Evolutionary conservation across 2,797 vertebrate genomes (phyloP).

Genomic region (Sebastolobus alascanus): DNA sequence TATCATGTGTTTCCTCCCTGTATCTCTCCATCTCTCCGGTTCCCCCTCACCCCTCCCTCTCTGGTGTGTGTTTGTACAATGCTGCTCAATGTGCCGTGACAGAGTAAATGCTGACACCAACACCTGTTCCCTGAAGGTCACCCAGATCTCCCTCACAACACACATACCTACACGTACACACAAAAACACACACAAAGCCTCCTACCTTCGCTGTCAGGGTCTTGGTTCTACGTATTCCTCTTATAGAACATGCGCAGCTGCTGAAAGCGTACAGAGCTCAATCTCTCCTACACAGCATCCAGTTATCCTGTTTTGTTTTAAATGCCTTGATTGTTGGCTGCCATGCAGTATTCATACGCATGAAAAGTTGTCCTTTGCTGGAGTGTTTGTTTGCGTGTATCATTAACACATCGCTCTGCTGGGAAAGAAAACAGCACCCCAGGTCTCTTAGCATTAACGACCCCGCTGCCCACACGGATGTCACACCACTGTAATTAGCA

Average conservation of each 20-base stretch:
- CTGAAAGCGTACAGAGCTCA: slow-evolving; percentile 27
- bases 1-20: slow-evolving; percentile 15
- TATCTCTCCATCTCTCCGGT: slow-evolving; percentile 1
- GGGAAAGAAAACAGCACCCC: slow-evolving; percentile 60
- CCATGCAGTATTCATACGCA: slow-evolving; percentile 67
- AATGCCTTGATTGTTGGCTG: slow-evolving; percentile 62
- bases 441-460: slow-evolving; percentile 68
- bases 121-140: slow-evolving; percentile 82
- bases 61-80: slow-evolving; percentile 65
- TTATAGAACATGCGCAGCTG: slow-evolving; percentile 12
- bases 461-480: slow-evolving; percentile 73
- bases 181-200: slow-evolving; percentile 1
- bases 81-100: slow-evolving; percentile 76
- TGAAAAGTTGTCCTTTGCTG: slow-evolving; percentile 58
- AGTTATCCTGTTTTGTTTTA: slow-evolving; percentile 50
- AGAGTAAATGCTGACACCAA: slow-evolving; percentile 78
- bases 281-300: slow-evolving; percentile 55
- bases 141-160: slow-evolving; percentile 25
- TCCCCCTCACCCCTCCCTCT: slow-evolving; percentile 8
- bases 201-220: slow-evolving; percentile 8
- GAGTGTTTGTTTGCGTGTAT: slow-evolving; percentile 72
- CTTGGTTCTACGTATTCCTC: slow-evolving; percentile 16
- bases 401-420: slow-evolving; percentile 64
- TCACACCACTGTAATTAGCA: slow-evolving; percentile 79
- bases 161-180: slow-evolving; percentile 21